Evolutionary conservation across 2,797 vertebrate genomes (phyloP), one percentile per base, ranked within the genome.

Genomic region (Nannoperca obscura): DNA sequence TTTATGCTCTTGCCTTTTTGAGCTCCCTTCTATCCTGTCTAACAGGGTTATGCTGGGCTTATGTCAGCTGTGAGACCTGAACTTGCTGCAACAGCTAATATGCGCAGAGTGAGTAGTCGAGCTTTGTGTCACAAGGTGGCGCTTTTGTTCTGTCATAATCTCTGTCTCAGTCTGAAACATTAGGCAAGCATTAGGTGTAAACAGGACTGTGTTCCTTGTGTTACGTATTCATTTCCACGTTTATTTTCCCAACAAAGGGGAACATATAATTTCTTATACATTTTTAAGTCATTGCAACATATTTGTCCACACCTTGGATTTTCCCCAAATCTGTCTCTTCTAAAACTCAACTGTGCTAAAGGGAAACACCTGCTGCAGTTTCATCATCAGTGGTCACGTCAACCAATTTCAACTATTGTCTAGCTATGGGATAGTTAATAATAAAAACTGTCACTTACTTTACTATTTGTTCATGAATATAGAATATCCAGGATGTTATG

Each of bases 81-180:
- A 77, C 86, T 95, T 84, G 81, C 93, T 73, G 88, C 89, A 30
- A 81, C 95, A 27, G 72, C 94, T 91, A 91, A 92, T 83, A 86
- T 95, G 83, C 93, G 92, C 63, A 95, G 95, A 94, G 96, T 96
- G 94, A 97, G 95, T 96, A 89, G 58, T 77, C 71, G 7, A 32
- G 19, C 24, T 54, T 71, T 73, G 4, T 50, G 67, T 68, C 92
- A 87, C 88, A 66, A 83, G 88, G 80, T 90, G 91, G 89, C 61
- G 81, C 78, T 72, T 19, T 85, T 89, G 83, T 55, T 47, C 69
- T 47, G 2, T 85, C 60, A 32, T 54, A 20, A 44, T 9, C 14
- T 68, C 11, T 63, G 14, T 71, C 42, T 68, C 44, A 10, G 46
- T 83, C 69, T 58, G 24, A 75, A 38, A 15, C 65, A 42, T 2